Evolutionary conservation across 1,140 invertebrate species (phyloP).

Genomic region (Aphelinus certus): DNA sequence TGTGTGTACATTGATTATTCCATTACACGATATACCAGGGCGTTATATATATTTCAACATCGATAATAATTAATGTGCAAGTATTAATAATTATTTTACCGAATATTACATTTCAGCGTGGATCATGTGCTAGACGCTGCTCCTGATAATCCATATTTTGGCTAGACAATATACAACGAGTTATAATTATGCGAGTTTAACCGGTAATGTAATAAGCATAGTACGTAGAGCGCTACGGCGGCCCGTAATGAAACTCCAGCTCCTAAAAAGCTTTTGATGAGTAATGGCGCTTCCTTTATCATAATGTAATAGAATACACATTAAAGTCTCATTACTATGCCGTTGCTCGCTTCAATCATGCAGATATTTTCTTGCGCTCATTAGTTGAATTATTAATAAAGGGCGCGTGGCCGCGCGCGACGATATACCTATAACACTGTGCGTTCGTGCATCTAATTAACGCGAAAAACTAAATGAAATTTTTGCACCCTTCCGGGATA

Average conservation of each 20-base stretch:
- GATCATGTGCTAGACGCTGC: no score
- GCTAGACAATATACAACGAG: neutral
- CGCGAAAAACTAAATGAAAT: no score
- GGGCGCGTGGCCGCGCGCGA: no score
- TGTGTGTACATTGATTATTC: no score
- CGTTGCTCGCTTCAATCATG: neutral
- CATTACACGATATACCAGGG: no score
- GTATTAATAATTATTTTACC: no score
- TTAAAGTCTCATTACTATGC: constrained; percentile 20
- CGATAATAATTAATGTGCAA: no score
- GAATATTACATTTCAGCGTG: no score
- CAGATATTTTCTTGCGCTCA: neutral
- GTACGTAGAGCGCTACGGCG: neutral
- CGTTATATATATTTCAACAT: no score
- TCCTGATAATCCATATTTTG: constrained; percentile 1
- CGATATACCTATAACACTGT: no score
- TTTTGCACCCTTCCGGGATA: no score
- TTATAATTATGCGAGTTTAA: constrained; percentile 3
- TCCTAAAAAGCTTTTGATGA: constrained; percentile 19
- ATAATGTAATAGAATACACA: constrained; percentile 4
- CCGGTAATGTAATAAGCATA: neutral
- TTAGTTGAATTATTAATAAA: constrained; percentile 3
- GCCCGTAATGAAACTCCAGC: neutral
- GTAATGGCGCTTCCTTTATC: constrained; percentile 10
- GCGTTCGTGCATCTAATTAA: no score